Evolutionary conservation across 2,888 invertebrate genomes (phyloP), one percentile per base, ranked within the genome.

Genomic region (Xanthorhoe spadicearia): DNA sequence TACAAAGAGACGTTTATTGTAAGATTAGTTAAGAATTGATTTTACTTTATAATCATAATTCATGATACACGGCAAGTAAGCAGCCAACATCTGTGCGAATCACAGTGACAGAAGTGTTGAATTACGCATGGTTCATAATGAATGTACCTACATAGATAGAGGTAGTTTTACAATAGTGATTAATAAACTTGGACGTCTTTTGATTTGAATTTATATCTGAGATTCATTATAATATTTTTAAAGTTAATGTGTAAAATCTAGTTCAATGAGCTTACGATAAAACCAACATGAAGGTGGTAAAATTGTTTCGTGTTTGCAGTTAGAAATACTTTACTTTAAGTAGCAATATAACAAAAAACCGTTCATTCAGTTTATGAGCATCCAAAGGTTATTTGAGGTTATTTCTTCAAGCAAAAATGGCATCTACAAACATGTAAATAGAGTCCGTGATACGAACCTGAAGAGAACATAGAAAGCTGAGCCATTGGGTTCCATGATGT

Each of bases 401-500:
- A 62, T 53, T 28, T 60, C n/a, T 50, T 19, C n/a, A 55, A 50
- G 35, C 50, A 46, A 15, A 35, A 15, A 66, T 58, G 53, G 49
- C 35, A 48, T 53, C 43, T 38, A 66, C 46, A 28, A 19, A 46
- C 17, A 49, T 17, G 17, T 55, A 52, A 28, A 57, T 38, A 69
- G 17, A 70, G 68, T 74, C 74, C 74, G 74, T 69, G 76, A 80
- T 86, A 89, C 89, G 82, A 87, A 90, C 88, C 90, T 89, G 84
- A 64, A 35, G 81, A 67, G 71, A 88, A 81, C 71, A 87, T 75
- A 77, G 85, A 81, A 72, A 90, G 83, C 69, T 89, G 85, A 77
- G 81, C 79, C 77, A 90, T 76, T 74, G 86, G 87, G 74, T 87
- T 89, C 89, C 89, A 90, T 75, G 83, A 71, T 74, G 83, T 72